phyloP scores from a whole-genome alignment of 2,113 vertebrate genomes.

The Atractosteus spatula region DNA sequence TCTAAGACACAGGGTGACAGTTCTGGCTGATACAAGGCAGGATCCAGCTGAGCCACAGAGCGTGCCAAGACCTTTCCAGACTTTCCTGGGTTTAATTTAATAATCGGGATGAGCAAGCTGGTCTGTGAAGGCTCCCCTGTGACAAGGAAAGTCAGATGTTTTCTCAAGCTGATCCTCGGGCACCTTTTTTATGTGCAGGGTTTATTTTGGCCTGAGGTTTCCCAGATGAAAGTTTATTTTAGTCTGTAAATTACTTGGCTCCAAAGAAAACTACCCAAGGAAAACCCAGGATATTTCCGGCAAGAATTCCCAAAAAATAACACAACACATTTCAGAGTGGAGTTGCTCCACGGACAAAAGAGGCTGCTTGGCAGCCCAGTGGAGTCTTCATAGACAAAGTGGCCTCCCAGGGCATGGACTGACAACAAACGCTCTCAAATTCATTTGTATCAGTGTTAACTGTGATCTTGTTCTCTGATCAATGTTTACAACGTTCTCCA shows the following conservation, averaged over 20 bases:
- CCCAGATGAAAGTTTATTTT: conserved; percentile 67
- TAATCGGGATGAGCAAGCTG: conserved; percentile 36
- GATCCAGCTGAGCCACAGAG: too few relatives aligned
- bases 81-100: conserved; percentile 40
- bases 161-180: conserved; percentile 51
- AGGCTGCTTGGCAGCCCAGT: not conserved
- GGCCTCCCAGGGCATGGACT: not conserved
- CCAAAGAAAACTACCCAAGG: conserved; percentile 62
- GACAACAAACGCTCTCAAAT: not conserved
- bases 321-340: conserved; percentile 40
- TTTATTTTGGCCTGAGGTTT: conserved; percentile 64
- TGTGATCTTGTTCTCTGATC: too few relatives aligned
- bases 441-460: too few relatives aligned
- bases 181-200: conserved; percentile 52
- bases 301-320: conserved; percentile 55
- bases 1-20: too few relatives aligned
- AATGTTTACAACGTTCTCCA: too few relatives aligned
- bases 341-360: conserved; percentile 36
- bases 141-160: conserved; percentile 57
- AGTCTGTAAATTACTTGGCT: conserved; percentile 57
- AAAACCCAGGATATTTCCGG: conserved; percentile 56
- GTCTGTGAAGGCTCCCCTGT: conserved; percentile 47
- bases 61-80: not conserved
- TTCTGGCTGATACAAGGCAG: too few relatives aligned
- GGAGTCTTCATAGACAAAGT: not conserved